Evolutionary conservation across 2,888 invertebrate genomes (phyloP), one percentile per base, ranked within the genome.

Genomic region (Lordiphosa andalusiaca): DNA sequence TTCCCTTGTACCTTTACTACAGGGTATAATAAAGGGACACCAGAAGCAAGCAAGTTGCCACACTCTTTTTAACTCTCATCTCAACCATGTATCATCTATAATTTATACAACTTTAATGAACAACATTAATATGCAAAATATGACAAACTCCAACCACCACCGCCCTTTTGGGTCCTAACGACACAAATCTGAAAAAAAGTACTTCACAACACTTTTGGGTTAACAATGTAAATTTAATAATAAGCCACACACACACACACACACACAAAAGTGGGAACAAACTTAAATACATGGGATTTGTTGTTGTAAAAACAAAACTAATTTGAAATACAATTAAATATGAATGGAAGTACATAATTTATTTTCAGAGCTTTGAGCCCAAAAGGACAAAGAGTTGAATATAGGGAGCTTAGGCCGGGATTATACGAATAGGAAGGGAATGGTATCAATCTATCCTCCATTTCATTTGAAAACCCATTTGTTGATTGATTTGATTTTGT

Each of bases 51-150:
- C 49, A 48, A 52, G 1, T 16, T 16, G 16, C 16, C 16, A 16
- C 19, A 19, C 19, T 19, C 19, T 19, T 71, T 63, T 68, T 53
- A 47, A 6, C 25, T 25, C 25, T 25, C 6, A 2, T 16, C 16
- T 16, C 25, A 25, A 2, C 6, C 0, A 6, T 6, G 25, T 60
- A 66, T 68, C 78, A 81, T 81, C 69, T 68, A 77, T 77, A 77
- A 84, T 84, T 84, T 74, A 80, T 78, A 67, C 68, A 72, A 80
- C 72, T 77, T 84, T 84, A 84, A 80, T 84, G 83, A 80, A 84
- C 72, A 72, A 48, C 78, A 80, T 81, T 77, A 84, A 84, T 84
- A 84, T 73, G 68, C 76, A 62, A 69, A 78, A 69, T 76, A 67
- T 69, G 64, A 66, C 71, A 63, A 65, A 52, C 50, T 47, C 42